Conservation (phyloP, 1,140 invertebrate species). For the Conus ventricosus region DNA sequence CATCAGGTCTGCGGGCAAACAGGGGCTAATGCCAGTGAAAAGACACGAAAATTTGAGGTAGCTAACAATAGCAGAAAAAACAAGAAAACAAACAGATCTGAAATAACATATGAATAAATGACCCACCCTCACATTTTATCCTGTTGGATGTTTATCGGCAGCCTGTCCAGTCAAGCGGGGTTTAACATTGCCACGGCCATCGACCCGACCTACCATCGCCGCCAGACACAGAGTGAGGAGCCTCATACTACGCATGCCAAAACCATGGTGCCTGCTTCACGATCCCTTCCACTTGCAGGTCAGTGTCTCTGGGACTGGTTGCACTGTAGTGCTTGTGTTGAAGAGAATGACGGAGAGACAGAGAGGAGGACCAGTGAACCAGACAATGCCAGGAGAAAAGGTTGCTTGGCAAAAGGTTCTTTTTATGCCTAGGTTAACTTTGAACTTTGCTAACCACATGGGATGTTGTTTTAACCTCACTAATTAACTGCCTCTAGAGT, state of each 20-base stretch:
- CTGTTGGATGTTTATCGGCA: background rate
- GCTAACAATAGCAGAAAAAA: no score
- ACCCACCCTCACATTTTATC: background rate
- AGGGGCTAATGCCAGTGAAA: no score
- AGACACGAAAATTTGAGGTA: no score
- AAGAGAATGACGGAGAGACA: no score
- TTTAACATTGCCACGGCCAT: slow-evolving; percentile 71
- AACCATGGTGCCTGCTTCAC: slow-evolving; percentile 50
- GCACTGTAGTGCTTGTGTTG: no score
- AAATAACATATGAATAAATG: background rate
- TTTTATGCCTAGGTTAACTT: no score
- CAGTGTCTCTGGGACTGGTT: background rate
- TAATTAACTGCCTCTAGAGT: no score
- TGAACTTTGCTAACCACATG: background rate
- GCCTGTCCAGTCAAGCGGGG: slow-evolving; percentile 27
- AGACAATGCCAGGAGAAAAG: no score
- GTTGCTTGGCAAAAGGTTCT: no score
- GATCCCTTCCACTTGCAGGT: slow-evolving; percentile 56
- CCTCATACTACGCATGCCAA: slow-evolving; percentile 54
- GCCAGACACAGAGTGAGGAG: slow-evolving; percentile 49
- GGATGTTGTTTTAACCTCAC: background rate
- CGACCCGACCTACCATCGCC: slow-evolving; percentile 67
- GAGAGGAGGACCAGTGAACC: no score
- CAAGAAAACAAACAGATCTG: no score
- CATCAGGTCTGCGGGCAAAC: no score